These are phyloP conservation scores for Puntigrus tetrazona DNA, from an alignment of 2,113 vertebrate species.

Conservation along the genomic window DNA sequence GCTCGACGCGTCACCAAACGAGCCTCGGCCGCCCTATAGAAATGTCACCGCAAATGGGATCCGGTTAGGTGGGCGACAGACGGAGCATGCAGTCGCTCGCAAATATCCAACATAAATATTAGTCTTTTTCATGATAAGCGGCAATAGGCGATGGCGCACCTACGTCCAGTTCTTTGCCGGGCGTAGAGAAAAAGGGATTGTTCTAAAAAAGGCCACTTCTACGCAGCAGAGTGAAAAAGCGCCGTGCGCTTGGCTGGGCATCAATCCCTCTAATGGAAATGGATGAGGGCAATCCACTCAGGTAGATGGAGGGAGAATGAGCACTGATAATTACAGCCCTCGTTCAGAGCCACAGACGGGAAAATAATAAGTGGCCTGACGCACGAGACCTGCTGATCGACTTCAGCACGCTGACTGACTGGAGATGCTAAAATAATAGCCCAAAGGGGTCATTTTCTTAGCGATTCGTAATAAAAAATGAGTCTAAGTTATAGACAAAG, in stretches of 20 bases:
- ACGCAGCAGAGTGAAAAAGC: constrained; percentile 3
- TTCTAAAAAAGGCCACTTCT: constrained; percentile 5
- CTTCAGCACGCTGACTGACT: background rate
- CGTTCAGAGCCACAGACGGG: constrained; percentile 7
- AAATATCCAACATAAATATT: background rate
- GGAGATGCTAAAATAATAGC: background rate
- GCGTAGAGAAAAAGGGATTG: background rate
- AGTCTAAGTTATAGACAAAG: background rate
- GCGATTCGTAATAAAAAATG: background rate
- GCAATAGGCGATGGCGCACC: background rate
- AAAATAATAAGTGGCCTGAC: background rate
- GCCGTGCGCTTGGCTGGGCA: background rate
- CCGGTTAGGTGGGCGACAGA: background rate
- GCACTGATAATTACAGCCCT: constrained; percentile 37
- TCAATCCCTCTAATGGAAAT: constrained; percentile 46
- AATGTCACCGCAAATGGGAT: constrained; percentile 25
- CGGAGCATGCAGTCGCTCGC: background rate
- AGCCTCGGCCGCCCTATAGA: background rate
- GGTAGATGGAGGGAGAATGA: constrained; percentile 26
- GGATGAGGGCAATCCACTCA: constrained; percentile 45
- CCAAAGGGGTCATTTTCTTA: background rate
- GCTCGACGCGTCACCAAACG: constrained; percentile 23
- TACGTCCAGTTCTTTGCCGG: background rate
- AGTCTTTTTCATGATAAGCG: background rate
- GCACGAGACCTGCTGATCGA: background rate